Evolutionary conservation across 2,888 invertebrate species (phyloP), one percentile per base, ranked within the genome.

Genomic region (Lapara coniferarum): DNA sequence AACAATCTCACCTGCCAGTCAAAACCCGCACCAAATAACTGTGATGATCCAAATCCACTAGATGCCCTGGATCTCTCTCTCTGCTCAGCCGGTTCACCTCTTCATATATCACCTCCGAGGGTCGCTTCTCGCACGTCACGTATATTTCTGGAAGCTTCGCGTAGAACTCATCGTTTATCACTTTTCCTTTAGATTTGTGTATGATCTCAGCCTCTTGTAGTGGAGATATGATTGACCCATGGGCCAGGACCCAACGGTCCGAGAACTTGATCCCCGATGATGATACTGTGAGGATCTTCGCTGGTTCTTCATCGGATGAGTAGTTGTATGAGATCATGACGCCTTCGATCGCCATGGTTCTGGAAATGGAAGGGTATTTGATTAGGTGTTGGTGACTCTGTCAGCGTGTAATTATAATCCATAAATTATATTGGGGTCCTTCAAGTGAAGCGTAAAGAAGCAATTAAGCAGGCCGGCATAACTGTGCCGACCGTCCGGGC

Each of bases 221-320:
- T 0, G 94, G 89, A 0, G 91, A 90, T 16, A 95, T 84, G 13
- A 94, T 88, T 44, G 93, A 93, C 4, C 95, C 95, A 74, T 95
- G 95, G 0, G 94, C 93, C 7, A 95, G 83, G 49, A 95, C 91
- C 94, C 94, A 94, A 25, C 94, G 85, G n/a, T 90, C 83, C 66
- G 90, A 89, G 82, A 95, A 94, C 71, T 88, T 89, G 74, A 95
- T 92, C 19, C 95, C 95, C 4, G 95, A 95, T 0, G 93, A 90
- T 1, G 94, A 90, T 5, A 92, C 92, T 0, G 91, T 93, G 16
- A 93, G 82, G 75, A 93, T 93, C 74, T 92, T 93, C 0, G 92
- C 88, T n/a, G 85, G 86, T 70, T 93, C 92, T 0, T 86, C 89
- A 72, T 88, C 87, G 5, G 89, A 87, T 0, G 88, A 89, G 70